phyloP scores from a whole-genome alignment of 2,113 vertebrate genomes.

The Hipposideros armiger region DNA sequence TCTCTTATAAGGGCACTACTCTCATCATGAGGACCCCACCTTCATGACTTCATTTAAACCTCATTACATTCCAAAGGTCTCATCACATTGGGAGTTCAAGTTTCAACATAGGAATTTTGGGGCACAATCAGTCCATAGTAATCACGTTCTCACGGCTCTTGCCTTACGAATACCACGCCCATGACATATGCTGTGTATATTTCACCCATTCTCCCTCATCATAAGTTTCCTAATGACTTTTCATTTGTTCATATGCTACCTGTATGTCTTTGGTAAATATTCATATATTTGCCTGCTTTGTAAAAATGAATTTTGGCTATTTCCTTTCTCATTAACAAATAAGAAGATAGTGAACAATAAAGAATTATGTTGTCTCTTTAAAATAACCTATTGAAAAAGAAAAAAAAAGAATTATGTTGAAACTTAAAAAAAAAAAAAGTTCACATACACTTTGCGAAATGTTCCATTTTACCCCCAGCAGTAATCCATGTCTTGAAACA shows the following conservation, averaged over 20 bases:
- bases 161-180: neutral
- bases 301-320: neutral
- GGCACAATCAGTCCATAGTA: neutral
- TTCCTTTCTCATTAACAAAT: neutral
- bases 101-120: neutral
- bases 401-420: neutral
- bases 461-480: neutral
- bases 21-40: neutral
- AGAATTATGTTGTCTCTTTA: neutral
- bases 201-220: neutral
- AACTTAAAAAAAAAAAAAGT: neutral
- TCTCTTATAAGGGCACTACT: neutral
- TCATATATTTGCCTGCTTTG: neutral
- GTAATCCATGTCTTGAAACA: neutral
- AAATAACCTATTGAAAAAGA: too few relatives aligned
- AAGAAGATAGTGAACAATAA: neutral
- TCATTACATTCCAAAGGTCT: neutral
- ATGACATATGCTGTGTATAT: neutral
- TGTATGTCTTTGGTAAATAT: neutral
- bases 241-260: neutral
- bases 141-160: neutral
- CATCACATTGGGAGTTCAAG: neutral
- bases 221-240: neutral
- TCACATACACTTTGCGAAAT: neutral
- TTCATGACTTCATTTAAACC: neutral